Evolutionary conservation across 2,113 vertebrate species (phyloP), one percentile per base, ranked within the genome.

Genomic region (Psophia crepitans): DNA sequence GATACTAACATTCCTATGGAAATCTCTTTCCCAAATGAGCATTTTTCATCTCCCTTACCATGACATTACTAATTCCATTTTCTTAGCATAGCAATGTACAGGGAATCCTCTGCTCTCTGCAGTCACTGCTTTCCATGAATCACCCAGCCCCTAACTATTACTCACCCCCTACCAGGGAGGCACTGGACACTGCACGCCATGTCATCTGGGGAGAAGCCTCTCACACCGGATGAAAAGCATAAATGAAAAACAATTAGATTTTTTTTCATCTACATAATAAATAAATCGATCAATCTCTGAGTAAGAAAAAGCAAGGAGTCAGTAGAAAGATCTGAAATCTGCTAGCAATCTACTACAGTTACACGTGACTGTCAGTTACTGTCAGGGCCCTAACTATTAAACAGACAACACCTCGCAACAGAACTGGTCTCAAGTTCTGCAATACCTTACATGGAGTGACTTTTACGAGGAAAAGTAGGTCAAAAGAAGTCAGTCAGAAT

Each of bases 391-490:
- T 37, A 15, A 60, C 48, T 91, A 69, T 37, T 22, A 64, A 73
- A 57, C 11, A 15, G 28, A 4, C 5, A 66, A 63, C 8, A 4
- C 23, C 0, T 1, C 17, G 70, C 61, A n/a, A 35, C 46, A 75
- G 69, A 78, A 82, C 6, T 2, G 0, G 41, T 73, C 71, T 57
- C 37, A 57, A 92, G 44, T 76, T 69, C 73, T 63, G 37, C 61
- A 41, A 41, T 65, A 13, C 89, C 77, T 84, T 92, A 89, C 83
- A 92, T 58, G 96, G 87, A 93, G 77, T 70, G 86, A 85, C 46
- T 95, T 93, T 82, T 87, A 65, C n/a, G 49, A 32, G 74, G 74
- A 57, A 91, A 97, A 96, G 91, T 87, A 85, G 87, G 93, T 93
- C 91, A 87, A 43, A 96, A 89, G 32, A 24, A 90, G 81, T 37